These are phyloP conservation scores for Gallinago solitaria DNA, from an alignment of 2,797 vertebrate genomes.

Conservation along the genomic window DNA sequence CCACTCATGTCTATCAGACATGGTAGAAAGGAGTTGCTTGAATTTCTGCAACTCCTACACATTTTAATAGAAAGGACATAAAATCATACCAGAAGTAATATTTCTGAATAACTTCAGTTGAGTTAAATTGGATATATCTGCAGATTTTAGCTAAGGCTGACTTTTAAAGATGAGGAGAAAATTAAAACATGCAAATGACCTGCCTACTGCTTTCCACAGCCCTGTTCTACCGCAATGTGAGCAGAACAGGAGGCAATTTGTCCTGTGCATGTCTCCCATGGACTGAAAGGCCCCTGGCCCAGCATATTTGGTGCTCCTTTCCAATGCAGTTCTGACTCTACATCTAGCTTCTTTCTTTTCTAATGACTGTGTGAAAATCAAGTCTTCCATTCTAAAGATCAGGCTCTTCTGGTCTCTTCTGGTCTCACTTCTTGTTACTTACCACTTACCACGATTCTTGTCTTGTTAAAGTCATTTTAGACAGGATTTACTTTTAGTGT, in stretches of 20 bases:
- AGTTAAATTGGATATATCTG: not conserved
- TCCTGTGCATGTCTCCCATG: not conserved
- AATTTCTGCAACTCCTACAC: not conserved
- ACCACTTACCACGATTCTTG: not conserved
- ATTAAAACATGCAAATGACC: not conserved
- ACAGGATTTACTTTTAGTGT: not conserved
- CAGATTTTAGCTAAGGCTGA: not conserved
- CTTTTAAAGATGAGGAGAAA: not conserved
- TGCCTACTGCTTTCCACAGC: not conserved
- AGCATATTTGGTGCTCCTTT: not conserved
- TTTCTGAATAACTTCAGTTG: not conserved
- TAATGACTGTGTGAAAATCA: not conserved
- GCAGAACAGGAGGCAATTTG: not conserved
- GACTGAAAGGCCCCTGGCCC: not conserved
- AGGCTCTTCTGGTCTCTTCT: not conserved
- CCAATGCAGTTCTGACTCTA: not conserved
- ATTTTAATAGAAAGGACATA: not conserved
- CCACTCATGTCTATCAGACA: not conserved
- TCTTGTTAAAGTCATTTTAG: not conserved
- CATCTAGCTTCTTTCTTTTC: not conserved
- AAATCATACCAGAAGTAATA: not conserved
- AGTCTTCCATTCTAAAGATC: not conserved
- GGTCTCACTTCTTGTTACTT: not conserved
- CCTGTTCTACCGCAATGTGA: accelerated
- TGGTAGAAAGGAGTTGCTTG: not conserved